Conservation (phyloP, 1,140 invertebrate species). For the Sitophilus oryzae region DNA sequence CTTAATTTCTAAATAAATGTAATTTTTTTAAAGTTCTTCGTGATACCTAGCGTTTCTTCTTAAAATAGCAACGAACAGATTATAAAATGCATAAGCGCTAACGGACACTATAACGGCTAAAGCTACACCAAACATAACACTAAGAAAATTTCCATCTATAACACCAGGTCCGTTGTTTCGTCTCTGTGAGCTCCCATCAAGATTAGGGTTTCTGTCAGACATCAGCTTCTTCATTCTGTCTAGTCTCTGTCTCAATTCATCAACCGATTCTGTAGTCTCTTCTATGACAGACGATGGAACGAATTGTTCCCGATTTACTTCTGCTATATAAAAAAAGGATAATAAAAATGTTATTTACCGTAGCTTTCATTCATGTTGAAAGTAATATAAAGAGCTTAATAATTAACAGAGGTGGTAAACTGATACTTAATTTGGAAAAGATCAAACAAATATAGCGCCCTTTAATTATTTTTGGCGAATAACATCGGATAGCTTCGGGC, state of each 20-base stretch:
- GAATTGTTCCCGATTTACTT: background rate
- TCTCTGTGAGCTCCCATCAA: constrained; percentile 45
- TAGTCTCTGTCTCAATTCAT: constrained; percentile 67
- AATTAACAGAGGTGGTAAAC: background rate
- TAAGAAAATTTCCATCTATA: constrained; percentile 74
- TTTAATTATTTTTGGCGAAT: background rate
- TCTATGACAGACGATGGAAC: background rate
- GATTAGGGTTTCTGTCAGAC: constrained; percentile 58
- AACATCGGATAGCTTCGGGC: background rate
- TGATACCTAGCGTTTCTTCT: constrained; percentile 73
- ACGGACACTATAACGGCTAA: constrained; percentile 71
- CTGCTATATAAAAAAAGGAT: background rate
- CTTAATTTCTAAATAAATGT: too few relatives aligned
- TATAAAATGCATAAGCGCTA: constrained; percentile 76
- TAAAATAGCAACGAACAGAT: constrained; percentile 70
- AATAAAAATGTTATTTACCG: background rate
- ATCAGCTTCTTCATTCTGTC: constrained; percentile 73
- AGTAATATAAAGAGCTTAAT: background rate
- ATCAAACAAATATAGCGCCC: background rate
- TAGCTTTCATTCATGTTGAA: background rate
- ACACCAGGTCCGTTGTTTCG: constrained; percentile 48
- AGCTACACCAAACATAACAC: constrained; percentile 69
- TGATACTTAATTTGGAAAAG: background rate
- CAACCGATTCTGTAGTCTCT: constrained; percentile 55
- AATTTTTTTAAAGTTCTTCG: constrained; percentile 71